These are phyloP conservation scores for Dryas iulia DNA, from an alignment of 1,140 invertebrate species.

Conservation along the genomic window DNA sequence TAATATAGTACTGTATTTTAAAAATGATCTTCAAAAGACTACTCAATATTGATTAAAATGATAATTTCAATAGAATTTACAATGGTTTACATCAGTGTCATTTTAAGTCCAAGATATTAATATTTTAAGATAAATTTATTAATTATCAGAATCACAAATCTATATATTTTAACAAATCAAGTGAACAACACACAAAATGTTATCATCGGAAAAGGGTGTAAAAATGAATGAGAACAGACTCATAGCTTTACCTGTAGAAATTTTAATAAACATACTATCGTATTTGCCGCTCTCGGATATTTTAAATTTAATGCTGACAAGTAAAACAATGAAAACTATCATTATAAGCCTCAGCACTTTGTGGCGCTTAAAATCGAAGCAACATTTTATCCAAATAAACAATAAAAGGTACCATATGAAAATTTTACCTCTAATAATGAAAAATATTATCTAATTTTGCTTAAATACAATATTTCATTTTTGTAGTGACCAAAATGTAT, in stretches of 20 bases:
- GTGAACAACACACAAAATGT: not conserved
- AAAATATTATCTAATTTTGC: not conserved
- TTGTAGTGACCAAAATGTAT: conserved; percentile 31
- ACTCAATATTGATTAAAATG: not conserved
- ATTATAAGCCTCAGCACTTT: conserved; percentile 52
- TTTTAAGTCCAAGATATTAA: not conserved
- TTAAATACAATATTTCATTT: not conserved
- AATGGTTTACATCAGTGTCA: not conserved
- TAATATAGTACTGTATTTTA: not conserved
- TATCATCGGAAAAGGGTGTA: not conserved
- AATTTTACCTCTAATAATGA: not conserved
- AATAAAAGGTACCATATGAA: conserved; percentile 38
- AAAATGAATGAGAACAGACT: not conserved
- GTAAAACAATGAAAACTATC: conserved; percentile 51
- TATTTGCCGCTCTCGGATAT: conserved; percentile 48
- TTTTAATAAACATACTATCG: conserved; percentile 58
- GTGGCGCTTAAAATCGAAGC: conserved; percentile 44
- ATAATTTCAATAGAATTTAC: not conserved
- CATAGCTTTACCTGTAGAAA: conserved; percentile 48
- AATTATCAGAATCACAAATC: not conserved
- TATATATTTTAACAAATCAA: not conserved
- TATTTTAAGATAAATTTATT: not conserved
- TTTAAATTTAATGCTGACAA: conserved; percentile 57
- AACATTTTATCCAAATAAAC: conserved; percentile 43
- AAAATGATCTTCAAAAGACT: not conserved